phyloP scores from a whole-genome alignment of 2,888 invertebrate genomes.

The Microplitis deprimator region DNA sequence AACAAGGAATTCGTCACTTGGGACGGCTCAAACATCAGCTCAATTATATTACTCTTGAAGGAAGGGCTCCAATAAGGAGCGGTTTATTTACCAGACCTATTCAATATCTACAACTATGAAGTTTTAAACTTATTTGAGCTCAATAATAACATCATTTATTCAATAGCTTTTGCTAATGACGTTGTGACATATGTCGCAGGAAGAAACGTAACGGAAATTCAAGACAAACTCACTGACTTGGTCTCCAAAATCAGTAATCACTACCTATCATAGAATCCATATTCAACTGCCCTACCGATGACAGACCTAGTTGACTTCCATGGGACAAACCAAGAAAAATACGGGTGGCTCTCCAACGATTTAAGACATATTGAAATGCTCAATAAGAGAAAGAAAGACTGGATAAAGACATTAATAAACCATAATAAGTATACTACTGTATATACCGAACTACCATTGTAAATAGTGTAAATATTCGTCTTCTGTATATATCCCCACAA shows the following conservation, averaged over 20 bases:
- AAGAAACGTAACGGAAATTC: neutral
- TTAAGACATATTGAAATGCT: neutral
- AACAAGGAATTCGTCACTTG: slow-evolving; percentile 16
- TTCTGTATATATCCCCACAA: too few species aligned
- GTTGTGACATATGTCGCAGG: slow-evolving; percentile 25
- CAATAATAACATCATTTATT: slow-evolving; percentile 16
- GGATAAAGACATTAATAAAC: too few species aligned
- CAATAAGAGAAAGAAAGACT: too few species aligned
- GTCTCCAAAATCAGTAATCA: slow-evolving; percentile 35
- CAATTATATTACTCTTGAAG: neutral
- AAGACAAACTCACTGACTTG: slow-evolving; percentile 15
- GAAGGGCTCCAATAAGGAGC: slow-evolving; percentile 37
- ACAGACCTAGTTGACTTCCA: too few species aligned
- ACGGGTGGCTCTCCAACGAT: neutral
- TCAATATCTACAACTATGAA: slow-evolving; percentile 37
- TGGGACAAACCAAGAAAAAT: neutral
- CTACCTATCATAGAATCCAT: slow-evolving; percentile 8
- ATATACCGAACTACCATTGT: too few species aligned
- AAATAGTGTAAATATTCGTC: too few species aligned
- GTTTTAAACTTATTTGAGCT: slow-evolving; percentile 35
- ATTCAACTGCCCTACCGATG: too few species aligned
- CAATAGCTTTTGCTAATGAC: slow-evolving; percentile 43
- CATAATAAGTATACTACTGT: too few species aligned
- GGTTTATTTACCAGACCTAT: slow-evolving; percentile 31
- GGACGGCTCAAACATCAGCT: neutral